Base-by-base conservation (phyloP, 64 coral and sea anemone genomes). In the Actinia equina region DNA sequence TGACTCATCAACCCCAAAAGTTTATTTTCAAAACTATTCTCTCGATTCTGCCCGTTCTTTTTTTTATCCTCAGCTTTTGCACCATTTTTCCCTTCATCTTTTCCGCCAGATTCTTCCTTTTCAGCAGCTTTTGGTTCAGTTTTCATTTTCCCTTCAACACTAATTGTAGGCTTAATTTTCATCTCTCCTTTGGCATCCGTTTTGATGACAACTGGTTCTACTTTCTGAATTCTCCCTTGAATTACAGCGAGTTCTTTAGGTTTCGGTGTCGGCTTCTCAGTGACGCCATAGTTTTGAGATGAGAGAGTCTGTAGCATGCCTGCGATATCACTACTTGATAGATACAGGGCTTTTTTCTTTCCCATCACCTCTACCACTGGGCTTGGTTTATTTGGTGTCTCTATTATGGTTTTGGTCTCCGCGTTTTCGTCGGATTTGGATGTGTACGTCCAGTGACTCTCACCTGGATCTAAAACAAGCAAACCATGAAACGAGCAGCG, bases 221-320 rank as follows among this genome's bases (percentile, higher is more conserved):
- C 56, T 53, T 85, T 85, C 55, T 60, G 52, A 43, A 85, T 85
- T 85, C 83, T 18, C 16, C 83, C 83, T 62, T 85, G 83, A 19
- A 85, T 85, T 17, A 85, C 83, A 43, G 83, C 83, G 7, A 85
- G 56, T 53, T 85, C 83, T 63, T 85, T 54, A 19, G 83, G 53
- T 8, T 42, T 57, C 7, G 83, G 59, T 17, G 52, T 17, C 13
- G 53, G 52, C 22, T 85, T 63, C 1, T 61, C 83, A 6, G 80
- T 52, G 16, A 51, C 53, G 1, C 26, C 69, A 18, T 41, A 74
- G 11, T 10, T 25, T 82, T 82, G 44, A 51, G 45, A 51, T 17
- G 83, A 37, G 3, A 85, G 17, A 42, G 53, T 85, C 59, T 85
- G 83, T 23, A 85, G 55, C 83, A 85, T 85, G 6, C 83, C 83